Evolutionary conservation across 2,797 vertebrate genomes (phyloP).

Genomic region (Cottoperca gobio): DNA sequence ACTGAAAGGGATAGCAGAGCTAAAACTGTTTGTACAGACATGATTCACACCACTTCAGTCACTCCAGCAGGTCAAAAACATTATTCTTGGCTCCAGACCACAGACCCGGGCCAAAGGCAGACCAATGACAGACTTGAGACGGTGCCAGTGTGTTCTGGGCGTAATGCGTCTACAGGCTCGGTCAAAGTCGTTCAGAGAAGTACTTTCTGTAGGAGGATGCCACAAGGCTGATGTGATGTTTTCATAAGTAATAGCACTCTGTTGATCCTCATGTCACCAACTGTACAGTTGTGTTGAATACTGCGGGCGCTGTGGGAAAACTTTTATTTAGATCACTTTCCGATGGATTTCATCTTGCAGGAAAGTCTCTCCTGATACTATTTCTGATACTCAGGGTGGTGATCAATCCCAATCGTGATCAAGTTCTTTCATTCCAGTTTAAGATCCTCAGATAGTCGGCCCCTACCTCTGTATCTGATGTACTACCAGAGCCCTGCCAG

Average conservation of each 20-base stretch:
- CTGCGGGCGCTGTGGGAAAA: constrained; percentile 5
- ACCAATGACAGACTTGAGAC: constrained; percentile 59
- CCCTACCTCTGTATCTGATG: too few species aligned
- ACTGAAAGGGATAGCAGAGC: constrained; percentile 46
- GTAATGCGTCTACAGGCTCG: constrained; percentile 59
- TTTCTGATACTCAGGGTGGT: not conserved
- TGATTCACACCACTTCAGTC: constrained; percentile 52
- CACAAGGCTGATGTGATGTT: constrained; percentile 41
- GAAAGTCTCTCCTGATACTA: not conserved
- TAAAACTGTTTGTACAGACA: constrained; percentile 66
- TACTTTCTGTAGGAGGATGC: constrained; percentile 21
- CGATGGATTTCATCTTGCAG: constrained; percentile 9
- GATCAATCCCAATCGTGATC: not conserved
- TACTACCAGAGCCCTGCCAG: too few species aligned
- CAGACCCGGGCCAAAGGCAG: constrained; percentile 52
- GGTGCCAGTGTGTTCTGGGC: constrained; percentile 67
- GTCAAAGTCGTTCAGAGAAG: constrained; percentile 44
- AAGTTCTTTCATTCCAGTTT: not conserved
- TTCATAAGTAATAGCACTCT: constrained; percentile 8
- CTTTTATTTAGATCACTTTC: constrained; percentile 2
- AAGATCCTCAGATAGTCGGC: too few species aligned
- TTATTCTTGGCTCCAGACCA: constrained; percentile 71
- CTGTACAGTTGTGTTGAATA: not conserved
- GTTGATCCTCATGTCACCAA: not conserved
- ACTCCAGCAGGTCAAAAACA: constrained; percentile 66